These are phyloP conservation scores for Tauraco hartlaubi DNA, from an alignment of 2,797 vertebrate genomes.

Conservation along the genomic window DNA sequence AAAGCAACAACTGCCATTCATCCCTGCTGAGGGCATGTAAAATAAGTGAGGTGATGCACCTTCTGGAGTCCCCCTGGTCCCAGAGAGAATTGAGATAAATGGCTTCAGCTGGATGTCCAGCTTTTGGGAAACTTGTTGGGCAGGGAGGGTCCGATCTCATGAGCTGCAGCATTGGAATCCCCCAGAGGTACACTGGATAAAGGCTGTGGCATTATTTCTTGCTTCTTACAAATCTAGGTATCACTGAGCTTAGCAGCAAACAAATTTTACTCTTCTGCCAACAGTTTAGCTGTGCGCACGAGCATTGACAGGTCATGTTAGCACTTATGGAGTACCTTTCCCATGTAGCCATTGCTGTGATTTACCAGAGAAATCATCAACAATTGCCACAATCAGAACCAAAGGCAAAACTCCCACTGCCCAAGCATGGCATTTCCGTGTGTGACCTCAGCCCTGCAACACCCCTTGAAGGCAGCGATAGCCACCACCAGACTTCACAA, in stretches of 20 bases:
- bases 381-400: not conserved
- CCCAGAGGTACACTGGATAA: not conserved
- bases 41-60: not conserved
- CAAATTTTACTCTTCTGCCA: not conserved
- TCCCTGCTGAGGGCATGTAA: not conserved
- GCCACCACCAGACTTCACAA: not conserved
- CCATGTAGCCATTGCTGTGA: not conserved
- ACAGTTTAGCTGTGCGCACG: not conserved
- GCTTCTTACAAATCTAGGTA: not conserved
- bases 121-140: not conserved
- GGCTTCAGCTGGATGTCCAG: not conserved
- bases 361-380: not conserved
- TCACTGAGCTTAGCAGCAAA: not conserved
- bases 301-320: not conserved
- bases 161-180: not conserved
- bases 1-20: not conserved
- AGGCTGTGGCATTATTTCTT: not conserved
- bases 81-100: not conserved
- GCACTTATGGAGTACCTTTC: not conserved
- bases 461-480: not conserved
- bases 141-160: not conserved
- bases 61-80: not conserved
- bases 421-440: rapidly evolving
- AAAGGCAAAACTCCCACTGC: not conserved
- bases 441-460: not conserved